phyloP scores from a whole-genome alignment of 2,113 vertebrate genomes.

The human (Homo sapiens) region DNA sequence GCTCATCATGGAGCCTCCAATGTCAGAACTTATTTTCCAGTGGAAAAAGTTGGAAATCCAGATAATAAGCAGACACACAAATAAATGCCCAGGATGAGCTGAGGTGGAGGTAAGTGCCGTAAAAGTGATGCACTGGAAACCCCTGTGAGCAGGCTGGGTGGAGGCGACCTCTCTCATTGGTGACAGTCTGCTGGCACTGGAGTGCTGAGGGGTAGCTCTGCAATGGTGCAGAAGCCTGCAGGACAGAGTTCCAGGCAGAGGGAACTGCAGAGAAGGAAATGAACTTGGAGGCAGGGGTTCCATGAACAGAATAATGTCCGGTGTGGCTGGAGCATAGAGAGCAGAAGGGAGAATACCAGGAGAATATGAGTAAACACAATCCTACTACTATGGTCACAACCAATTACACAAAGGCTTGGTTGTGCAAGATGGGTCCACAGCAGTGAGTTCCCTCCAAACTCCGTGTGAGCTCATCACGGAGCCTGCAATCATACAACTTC shows the following conservation, averaged over 20 bases:
- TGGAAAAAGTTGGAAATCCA: background rate
- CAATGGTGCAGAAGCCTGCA: fast-evolving
- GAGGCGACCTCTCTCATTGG: background rate
- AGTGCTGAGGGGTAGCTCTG: background rate
- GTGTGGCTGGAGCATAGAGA: background rate
- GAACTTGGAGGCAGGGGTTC: no score
- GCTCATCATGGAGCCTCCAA: background rate
- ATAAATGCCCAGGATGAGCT: background rate
- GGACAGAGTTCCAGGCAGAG: background rate
- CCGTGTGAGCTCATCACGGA: background rate
- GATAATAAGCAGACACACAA: background rate
- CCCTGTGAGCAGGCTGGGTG: fast-evolving
- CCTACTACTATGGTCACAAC: background rate
- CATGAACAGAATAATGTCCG: background rate
- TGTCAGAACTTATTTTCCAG: background rate
- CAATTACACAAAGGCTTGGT: background rate
- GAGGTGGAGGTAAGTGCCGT: fast-evolving
- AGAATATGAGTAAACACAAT: background rate
- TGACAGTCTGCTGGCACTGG: no score
- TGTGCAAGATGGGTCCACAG: no score
- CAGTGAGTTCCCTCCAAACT: no score
- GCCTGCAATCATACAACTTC: background rate
- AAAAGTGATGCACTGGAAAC: no score
- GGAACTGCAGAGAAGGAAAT: background rate
- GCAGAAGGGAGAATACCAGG: background rate